phyloP scores from a whole-genome alignment of 2,797 vertebrate genomes.

The Hypotaenidia philippensis region DNA sequence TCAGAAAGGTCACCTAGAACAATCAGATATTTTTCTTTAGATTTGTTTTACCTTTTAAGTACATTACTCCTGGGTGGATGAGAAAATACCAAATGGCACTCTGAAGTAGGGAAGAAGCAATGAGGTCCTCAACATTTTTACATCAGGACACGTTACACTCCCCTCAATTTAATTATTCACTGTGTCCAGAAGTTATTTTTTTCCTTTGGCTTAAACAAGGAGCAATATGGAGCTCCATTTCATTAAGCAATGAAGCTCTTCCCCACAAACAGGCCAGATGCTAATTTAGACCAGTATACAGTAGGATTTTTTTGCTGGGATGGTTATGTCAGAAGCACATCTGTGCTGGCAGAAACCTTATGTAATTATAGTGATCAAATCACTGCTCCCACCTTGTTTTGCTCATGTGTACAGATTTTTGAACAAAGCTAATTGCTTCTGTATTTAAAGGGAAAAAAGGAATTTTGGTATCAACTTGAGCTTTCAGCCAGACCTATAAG shows the following conservation, averaged over 20 bases:
- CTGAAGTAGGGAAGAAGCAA: neutral
- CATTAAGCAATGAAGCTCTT: neutral
- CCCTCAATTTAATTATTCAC: neutral
- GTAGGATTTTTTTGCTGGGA: neutral
- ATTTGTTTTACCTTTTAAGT: neutral
- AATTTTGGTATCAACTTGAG: neutral
- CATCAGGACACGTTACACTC: neutral
- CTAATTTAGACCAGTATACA: neutral
- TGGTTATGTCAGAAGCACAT: neutral
- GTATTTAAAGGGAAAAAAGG: neutral
- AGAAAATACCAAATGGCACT: neutral
- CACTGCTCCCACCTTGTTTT: neutral
- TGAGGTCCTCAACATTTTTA: neutral
- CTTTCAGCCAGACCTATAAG: neutral
- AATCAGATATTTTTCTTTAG: neutral
- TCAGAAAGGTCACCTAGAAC: neutral
- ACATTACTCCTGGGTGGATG: neutral
- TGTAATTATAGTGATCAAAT: neutral
- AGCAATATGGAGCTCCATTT: neutral
- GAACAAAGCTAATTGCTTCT: neutral
- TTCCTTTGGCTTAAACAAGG: neutral
- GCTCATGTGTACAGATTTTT: rapidly evolving
- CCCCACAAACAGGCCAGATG: neutral
- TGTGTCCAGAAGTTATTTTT: neutral
- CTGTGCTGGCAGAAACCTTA: neutral